A percentile compares a stretch with the other conserved stretches of the same genome.
phyloP scores from a whole-genome alignment of 2,797 vertebrate species.

The Sebastes steindachneri region DNA sequence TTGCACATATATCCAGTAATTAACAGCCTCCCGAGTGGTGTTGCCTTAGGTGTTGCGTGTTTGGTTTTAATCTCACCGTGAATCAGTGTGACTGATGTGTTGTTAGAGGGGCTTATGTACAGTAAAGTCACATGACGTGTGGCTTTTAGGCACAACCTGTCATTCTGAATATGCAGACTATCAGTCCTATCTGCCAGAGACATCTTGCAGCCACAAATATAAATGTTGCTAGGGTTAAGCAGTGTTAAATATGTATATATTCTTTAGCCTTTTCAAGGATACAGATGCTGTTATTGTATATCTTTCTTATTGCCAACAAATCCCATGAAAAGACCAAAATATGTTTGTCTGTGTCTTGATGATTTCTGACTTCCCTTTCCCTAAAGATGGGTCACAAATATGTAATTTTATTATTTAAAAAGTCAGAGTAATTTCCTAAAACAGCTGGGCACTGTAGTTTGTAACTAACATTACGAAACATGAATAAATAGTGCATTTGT shows the following conservation, averaged over 20 bases:
- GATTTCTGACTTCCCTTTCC: background rate
- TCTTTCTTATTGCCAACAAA: background rate
- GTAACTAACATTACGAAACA: background rate
- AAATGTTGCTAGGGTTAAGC: background rate
- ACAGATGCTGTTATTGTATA: background rate
- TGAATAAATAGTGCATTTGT: background rate
- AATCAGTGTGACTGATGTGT: constrained; percentile 69
- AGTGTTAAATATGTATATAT: background rate
- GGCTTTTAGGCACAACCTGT: constrained; percentile 52
- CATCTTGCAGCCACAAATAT: constrained; percentile 9
- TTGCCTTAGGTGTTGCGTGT: constrained; percentile 63
- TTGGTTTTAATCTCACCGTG: constrained; percentile 62
- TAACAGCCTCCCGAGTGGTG: constrained; percentile 46
- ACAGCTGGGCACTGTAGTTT: background rate
- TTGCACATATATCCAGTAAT: constrained; percentile 68
- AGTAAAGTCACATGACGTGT: constrained; percentile 41
- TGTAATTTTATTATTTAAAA: background rate
- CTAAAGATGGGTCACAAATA: background rate
- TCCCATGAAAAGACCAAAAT: background rate
- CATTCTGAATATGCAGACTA: constrained; percentile 56
- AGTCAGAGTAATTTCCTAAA: background rate
- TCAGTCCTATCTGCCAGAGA: constrained; percentile 34
- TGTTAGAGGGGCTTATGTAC: constrained; percentile 35
- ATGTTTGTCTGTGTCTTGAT: background rate
- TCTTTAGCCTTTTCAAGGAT: background rate